Conservation (phyloP, 2,113 vertebrate species). For the Eulemur rufifrons region DNA sequence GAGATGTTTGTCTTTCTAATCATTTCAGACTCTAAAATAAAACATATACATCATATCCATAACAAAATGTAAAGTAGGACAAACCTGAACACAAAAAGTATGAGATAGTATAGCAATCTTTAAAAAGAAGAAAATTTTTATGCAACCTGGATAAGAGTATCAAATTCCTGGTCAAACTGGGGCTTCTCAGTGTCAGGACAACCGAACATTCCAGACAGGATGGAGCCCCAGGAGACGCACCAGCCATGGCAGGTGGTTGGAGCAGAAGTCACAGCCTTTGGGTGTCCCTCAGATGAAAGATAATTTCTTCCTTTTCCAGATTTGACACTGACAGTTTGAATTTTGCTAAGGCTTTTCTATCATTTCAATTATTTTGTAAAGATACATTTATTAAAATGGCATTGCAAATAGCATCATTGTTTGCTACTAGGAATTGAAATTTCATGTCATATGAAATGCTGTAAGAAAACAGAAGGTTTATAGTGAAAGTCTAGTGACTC, state of each 20-base stretch:
- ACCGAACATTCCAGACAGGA: not conserved
- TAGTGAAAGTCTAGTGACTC: not conserved
- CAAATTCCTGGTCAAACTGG: not conserved
- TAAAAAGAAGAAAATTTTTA: not conserved
- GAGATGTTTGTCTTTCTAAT: not conserved
- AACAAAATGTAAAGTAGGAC: not conserved
- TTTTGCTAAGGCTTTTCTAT: not conserved
- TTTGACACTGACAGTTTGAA: not conserved
- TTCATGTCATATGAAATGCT: not conserved
- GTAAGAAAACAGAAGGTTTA: not conserved
- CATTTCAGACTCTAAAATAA: not conserved
- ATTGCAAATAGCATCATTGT: not conserved
- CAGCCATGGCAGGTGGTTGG: no score
- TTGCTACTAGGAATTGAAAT: not conserved
- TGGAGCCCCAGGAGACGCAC: rapidly evolving
- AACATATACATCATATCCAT: not conserved
- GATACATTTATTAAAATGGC: not conserved
- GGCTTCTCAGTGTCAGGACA: not conserved
- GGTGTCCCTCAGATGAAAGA: not conserved
- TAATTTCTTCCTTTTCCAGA: not conserved
- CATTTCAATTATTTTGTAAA: not conserved
- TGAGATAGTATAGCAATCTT: not conserved
- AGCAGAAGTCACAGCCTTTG: not conserved
- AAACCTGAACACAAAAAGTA: not conserved
- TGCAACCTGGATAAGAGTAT: not conserved